Base-by-base conservation (phyloP, 2,888 invertebrate genomes). In the Stictocephala bisonia region DNA sequence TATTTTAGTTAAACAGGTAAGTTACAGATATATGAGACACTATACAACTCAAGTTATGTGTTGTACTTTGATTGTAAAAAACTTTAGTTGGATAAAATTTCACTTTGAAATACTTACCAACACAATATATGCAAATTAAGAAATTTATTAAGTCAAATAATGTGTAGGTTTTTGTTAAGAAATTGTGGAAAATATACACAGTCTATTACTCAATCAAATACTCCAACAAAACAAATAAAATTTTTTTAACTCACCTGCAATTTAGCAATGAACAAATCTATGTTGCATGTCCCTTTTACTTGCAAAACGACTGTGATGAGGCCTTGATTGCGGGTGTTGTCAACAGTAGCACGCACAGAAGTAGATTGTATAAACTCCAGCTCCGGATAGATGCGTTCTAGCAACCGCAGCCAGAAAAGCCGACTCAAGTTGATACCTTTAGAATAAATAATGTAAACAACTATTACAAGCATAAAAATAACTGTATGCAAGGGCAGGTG, bases 271-370 rank as follows among this genome's bases (percentile, higher is more conserved):
- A 78, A 75, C 53, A 75, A 67, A 41, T 75, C 66, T 24, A 78
- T 66, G 68, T 75, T 75, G 41, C 76, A 75, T 11, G 71, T 66
- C 11, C 90, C 92, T 82, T 88, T 89, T 0, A 92, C 85, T 75
- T 88, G 87, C 1, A 92, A 85, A 24, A 93, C 83, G 1, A 92
- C 89, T 76, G 91, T 89, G 76, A 92, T 89, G 75, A 92, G 89
- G 9, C 92, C 92, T 78, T 91, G 91, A 81, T 92, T 92, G 73
- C 91, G 85, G 69, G 88, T 89, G 0, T 92, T 92, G 80, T 93
- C 92, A 64, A 92, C 86, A 2, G 92, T 83, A 0, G 90, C 89
- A 3, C 92, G 86, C 31, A 92, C 86, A 40, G 90, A 89, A 79
- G 88, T 88, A 0, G 87, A 87, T 75, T 84, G 85, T 44, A 90